These are phyloP conservation scores for Hyalella azteca DNA, from an alignment of 2,888 invertebrate genomes.

Conservation along the genomic window DNA sequence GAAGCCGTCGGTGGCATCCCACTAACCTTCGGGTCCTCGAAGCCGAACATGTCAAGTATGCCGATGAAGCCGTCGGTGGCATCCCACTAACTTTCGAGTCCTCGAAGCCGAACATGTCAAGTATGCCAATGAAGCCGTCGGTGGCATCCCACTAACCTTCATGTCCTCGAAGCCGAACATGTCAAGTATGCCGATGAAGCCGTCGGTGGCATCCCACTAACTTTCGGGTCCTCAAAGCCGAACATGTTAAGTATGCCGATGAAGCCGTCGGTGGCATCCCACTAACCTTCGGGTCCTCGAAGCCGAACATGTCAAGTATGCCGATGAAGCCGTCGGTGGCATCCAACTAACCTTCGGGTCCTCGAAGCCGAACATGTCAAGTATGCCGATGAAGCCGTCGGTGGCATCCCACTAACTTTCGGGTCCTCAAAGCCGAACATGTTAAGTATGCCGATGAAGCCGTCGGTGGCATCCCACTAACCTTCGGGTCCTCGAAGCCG, in stretches of 20 bases:
- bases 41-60: constrained; percentile 73
- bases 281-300: constrained; percentile 81
- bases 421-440: constrained; percentile 97
- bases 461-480: constrained; percentile 91
- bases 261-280: constrained; percentile 78
- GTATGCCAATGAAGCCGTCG: constrained; percentile 92
- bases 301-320: constrained; percentile 95
- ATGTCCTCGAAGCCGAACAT: constrained; percentile 93
- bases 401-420: constrained; percentile 77
- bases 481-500: too few relatives aligned
- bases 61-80: constrained; percentile 95
- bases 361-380: constrained; percentile 68
- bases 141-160: constrained; percentile 77
- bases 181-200: constrained; percentile 92
- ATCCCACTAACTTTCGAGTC: constrained; percentile 65
- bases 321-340: constrained; percentile 95
- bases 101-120: constrained; percentile 68
- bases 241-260: constrained; percentile 92
- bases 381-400: constrained; percentile 92
- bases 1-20: constrained; percentile 79
- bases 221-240: not conserved
- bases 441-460: constrained; percentile 92
- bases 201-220: constrained; percentile 89
- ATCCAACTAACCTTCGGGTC: constrained; percentile 63
- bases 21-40: constrained; percentile 48